A percentile compares a stretch with the other conserved stretches of the same genome.
These are phyloP conservation scores for Australoheros facetus DNA, from an alignment of 2,797 vertebrate genomes.

Conservation along the genomic window DNA sequence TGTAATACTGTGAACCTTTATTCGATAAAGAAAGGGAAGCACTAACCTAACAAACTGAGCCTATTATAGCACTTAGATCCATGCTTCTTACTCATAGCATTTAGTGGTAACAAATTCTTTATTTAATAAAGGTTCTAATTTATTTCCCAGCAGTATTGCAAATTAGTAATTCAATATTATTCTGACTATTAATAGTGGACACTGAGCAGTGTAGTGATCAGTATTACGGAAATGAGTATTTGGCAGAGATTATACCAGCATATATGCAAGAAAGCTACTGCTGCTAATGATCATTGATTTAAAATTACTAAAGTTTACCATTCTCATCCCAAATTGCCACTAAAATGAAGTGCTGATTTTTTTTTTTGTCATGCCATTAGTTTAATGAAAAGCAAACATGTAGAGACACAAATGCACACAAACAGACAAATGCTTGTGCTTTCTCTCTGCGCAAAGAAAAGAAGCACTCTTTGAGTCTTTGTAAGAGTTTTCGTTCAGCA, in stretches of 20 bases:
- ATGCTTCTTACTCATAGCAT: slow-evolving; percentile 13
- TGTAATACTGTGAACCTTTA: slow-evolving; percentile 5
- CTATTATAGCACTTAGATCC: slow-evolving; percentile 29
- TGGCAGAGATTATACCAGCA: background rate
- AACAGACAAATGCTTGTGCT: background rate
- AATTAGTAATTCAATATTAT: slow-evolving; percentile 14
- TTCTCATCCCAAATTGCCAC: slow-evolving; percentile 5
- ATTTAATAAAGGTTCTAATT: slow-evolving; percentile 35
- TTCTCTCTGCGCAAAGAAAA: background rate
- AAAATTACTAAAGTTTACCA: slow-evolving; percentile 15
- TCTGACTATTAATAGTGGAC: slow-evolving; percentile 33
- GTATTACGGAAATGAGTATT: background rate
- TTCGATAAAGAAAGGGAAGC: background rate
- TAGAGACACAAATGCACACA: background rate
- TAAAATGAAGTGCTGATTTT: background rate
- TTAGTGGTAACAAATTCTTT: slow-evolving; percentile 20
- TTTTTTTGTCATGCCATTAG: background rate
- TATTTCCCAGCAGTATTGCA: slow-evolving; percentile 14
- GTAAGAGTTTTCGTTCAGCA: background rate
- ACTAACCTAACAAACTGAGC: slow-evolving; percentile 24
- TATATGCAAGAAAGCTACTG: too few species aligned
- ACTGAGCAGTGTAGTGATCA: background rate
- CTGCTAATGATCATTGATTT: slow-evolving; percentile 17
- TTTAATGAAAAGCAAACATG: background rate
- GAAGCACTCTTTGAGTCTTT: background rate